Base-by-base conservation (phyloP, 2,888 invertebrate species). In the Cheilosia impressa region DNA sequence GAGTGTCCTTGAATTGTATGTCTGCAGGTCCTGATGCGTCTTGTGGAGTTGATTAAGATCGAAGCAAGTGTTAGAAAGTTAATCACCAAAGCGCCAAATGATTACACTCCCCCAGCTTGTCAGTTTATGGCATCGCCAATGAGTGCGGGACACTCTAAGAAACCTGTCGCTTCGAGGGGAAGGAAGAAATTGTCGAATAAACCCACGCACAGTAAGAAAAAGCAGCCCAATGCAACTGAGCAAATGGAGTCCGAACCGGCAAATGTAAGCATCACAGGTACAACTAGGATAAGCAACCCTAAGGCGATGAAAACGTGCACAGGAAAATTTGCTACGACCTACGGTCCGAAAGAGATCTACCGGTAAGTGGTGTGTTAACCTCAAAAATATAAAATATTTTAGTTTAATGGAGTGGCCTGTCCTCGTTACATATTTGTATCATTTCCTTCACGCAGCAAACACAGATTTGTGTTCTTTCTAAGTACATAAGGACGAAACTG, bases 41-140 rank as follows among this genome's bases (percentile, higher is more conserved):
- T 95, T 47, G 91, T 93, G 15, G 92, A 93, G 75, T 90, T 95
- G 2, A 93, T 95, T 53, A 91, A 93, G 77, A 90, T 95, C 13
- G 94, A 95, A 89, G 92, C 93, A 55, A 90, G 90, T 55, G 90
- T 95, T 15, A 89, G 92, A 78, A 90, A 91, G 63, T 92, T 92
- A 88, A 90, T 94, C 85, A 88, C 89, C 2, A 90, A 90, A 79
- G 91, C 93, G 6, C 90, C 92, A 13, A 89, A 91, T 0, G 92
- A 93, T 63, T 94, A 94, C 88, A 90, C 89, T 71, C 92, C 94
- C n/a, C 94, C 94, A 1, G 88, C 89, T 1, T 93, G 93, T 88
- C 93, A 94, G 87, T 94, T 93, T 82, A 88, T 91, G 50, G 87
- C 71, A 22, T 65, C 72, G 53, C 41, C 75, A 17, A 52, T 47